phyloP scores from a whole-genome alignment of 2,113 vertebrate species.

The Glaucomys volans region DNA sequence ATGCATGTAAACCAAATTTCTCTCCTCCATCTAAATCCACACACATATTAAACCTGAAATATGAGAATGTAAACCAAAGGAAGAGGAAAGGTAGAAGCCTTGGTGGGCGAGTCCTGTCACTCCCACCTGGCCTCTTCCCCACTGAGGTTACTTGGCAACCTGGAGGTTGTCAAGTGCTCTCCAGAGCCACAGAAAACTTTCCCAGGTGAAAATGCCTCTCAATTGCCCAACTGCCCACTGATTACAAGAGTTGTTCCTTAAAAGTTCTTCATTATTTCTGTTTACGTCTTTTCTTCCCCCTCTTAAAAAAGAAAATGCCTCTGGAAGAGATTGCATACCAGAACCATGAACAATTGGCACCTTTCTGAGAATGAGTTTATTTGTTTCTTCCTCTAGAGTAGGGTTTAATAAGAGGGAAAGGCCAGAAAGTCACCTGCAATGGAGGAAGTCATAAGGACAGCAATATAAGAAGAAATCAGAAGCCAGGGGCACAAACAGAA shows the following conservation, averaged over 20 bases:
- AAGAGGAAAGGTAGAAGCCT: not conserved
- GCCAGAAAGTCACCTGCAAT: not conserved
- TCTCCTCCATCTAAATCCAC: not conserved
- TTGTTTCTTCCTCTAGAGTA: not conserved
- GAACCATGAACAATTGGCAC: not conserved
- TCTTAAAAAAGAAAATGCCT: conserved; percentile 13
- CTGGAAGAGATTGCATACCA: not conserved
- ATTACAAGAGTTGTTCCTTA: not conserved
- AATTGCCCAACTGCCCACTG: not conserved
- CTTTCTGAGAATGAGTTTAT: conserved; percentile 44
- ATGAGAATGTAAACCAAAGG: not conserved
- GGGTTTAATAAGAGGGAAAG: conserved; percentile 1
- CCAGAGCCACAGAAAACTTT: not conserved
- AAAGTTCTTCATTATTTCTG: conserved; percentile 3
- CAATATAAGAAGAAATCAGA: not conserved
- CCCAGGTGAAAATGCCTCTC: not conserved
- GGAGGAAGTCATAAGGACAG: not conserved
- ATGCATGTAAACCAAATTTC: not conserved
- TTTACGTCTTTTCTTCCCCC: not conserved
- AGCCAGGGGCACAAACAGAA: not conserved
- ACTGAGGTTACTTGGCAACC: accelerated
- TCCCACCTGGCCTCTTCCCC: not conserved
- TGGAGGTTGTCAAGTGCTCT: not conserved
- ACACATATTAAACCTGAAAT: not conserved
- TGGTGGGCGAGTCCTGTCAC: not conserved